phyloP scores from a whole-genome alignment of 2,797 vertebrate species.

The Cottoperca gobio region DNA sequence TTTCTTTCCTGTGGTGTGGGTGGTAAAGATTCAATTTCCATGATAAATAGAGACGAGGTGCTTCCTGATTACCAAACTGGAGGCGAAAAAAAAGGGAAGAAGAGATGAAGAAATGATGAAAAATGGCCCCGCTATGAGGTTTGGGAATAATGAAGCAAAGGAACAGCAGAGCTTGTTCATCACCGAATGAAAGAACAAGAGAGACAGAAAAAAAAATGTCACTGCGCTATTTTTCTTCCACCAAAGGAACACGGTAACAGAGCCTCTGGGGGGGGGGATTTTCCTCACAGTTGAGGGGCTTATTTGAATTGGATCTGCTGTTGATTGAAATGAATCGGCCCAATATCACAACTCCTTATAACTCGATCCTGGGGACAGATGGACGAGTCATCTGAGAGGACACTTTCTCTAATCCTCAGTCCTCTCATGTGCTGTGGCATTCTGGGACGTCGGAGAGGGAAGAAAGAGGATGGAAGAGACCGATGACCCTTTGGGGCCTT shows the following conservation, averaged over 20 bases:
- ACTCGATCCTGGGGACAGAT: slow-evolving; percentile 84
- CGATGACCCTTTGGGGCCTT: slow-evolving; percentile 61
- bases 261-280: slow-evolving; percentile 73
- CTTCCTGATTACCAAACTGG: slow-evolving; percentile 85
- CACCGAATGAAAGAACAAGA: slow-evolving; percentile 45
- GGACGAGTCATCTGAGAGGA: slow-evolving; percentile 82
- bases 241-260: slow-evolving; percentile 60
- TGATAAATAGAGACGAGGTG: slow-evolving; percentile 75
- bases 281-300: slow-evolving; percentile 70
- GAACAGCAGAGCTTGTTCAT: slow-evolving; percentile 38
- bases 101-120: slow-evolving; percentile 64
- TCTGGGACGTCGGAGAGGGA: slow-evolving; percentile 66
- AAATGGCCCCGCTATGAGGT: slow-evolving; percentile 63
- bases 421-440: slow-evolving; percentile 78
- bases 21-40: slow-evolving; percentile 86
- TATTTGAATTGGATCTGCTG: slow-evolving; percentile 83
- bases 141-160: slow-evolving; percentile 54
- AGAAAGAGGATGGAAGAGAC: slow-evolving; percentile 67
- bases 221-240: slow-evolving; percentile 52
- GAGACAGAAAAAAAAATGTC: slow-evolving; percentile 36
- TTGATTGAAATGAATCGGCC: slow-evolving; percentile 82
- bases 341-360: slow-evolving; percentile 82
- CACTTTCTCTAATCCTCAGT: slow-evolving; percentile 81
- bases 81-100: slow-evolving; percentile 45
- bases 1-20: slow-evolving; percentile 88